Percentiles rank a stretch among this genome's conserved stretches.
These are phyloP conservation scores for Drosophila melanogaster DNA, from an alignment of 1,140 invertebrate genomes.

Conservation along the genomic window DNA sequence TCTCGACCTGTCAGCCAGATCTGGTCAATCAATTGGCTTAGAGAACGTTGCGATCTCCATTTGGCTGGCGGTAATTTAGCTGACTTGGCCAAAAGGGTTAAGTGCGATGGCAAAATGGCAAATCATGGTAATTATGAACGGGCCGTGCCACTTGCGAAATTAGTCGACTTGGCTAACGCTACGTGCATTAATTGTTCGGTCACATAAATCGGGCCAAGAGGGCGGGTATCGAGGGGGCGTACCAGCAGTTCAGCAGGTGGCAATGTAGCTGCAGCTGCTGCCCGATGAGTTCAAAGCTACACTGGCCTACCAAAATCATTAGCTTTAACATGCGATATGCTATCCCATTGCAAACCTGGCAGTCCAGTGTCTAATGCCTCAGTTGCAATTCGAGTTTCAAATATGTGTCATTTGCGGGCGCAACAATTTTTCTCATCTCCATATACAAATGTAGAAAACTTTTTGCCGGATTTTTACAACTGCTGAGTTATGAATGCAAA, in stretches of 20 bases:
- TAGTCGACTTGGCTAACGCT: conserved; percentile 60
- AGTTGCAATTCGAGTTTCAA: conserved; percentile 68
- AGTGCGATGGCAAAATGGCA: conserved; percentile 64
- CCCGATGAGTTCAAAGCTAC: conserved; percentile 45
- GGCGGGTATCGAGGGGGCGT: background rate
- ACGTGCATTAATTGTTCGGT: conserved; percentile 64
- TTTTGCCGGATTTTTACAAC: conserved; percentile 51
- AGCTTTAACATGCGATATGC: background rate
- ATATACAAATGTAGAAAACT: conserved; percentile 23
- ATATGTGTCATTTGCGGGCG: conserved; percentile 75
- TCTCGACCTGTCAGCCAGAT: conserved; percentile 25
- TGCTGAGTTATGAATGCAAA: conserved; percentile 79
- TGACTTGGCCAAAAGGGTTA: conserved; percentile 55
- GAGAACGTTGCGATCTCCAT: conserved; percentile 26
- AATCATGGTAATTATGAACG: conserved; percentile 73
- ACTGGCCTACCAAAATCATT: conserved; percentile 25
- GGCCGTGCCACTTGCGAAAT: conserved; percentile 62
- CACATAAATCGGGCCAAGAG: conserved; percentile 40
- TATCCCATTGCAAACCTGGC: background rate
- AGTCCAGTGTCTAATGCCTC: conserved; percentile 45
- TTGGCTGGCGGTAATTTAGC: conserved; percentile 35
- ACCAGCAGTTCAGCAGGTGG: conserved; percentile 48
- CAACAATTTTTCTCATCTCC: conserved; percentile 58
- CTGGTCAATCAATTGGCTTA: conserved; percentile 40
- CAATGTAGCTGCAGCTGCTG: conserved; percentile 39